Conservation (phyloP, 1,140 invertebrate genomes). For the Meloidogyne hapla region DNA sequence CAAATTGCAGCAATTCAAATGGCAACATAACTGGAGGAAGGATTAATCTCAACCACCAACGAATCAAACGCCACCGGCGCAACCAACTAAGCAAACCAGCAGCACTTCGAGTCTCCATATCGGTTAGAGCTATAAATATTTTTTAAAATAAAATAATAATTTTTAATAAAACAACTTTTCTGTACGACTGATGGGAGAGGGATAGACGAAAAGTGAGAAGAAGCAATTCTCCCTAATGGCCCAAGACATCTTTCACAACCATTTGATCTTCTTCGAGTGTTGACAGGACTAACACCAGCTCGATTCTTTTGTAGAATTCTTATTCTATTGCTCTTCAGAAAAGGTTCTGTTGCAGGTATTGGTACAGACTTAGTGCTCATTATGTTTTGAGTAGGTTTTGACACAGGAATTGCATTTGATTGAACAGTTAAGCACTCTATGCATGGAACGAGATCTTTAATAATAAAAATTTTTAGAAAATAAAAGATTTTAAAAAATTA, state of each 20-base stretch:
- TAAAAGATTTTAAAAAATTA: conserved; percentile 26
- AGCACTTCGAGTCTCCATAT: conserved; percentile 43
- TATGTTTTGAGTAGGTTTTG: conserved; percentile 1
- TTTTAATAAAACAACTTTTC: conserved; percentile 7
- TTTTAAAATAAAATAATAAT: neutral
- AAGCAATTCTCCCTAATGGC: neutral
- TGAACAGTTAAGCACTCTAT: conserved; percentile 57
- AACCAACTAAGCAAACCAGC: conserved; percentile 44
- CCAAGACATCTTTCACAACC: conserved; percentile 29
- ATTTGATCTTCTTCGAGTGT: neutral
- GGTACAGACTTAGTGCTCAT: neutral
- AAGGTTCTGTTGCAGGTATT: neutral
- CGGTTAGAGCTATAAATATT: conserved; percentile 44
- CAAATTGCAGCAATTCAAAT: conserved; percentile 48
- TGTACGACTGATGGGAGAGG: conserved; percentile 27
- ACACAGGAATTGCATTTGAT: conserved; percentile 38
- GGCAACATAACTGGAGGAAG: conserved; percentile 50
- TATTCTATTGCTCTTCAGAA: conserved; percentile 4
- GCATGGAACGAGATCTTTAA: conserved; percentile 56
- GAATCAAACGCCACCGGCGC: conserved; percentile 46
- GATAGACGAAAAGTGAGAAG: conserved; percentile 22
- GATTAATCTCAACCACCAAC: conserved; percentile 43
- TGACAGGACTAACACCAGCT: neutral
- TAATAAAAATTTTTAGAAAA: neutral
- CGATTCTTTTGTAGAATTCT: neutral